phyloP scores from a whole-genome alignment of 1,140 invertebrate species.

The Drosophila burlai region DNA sequence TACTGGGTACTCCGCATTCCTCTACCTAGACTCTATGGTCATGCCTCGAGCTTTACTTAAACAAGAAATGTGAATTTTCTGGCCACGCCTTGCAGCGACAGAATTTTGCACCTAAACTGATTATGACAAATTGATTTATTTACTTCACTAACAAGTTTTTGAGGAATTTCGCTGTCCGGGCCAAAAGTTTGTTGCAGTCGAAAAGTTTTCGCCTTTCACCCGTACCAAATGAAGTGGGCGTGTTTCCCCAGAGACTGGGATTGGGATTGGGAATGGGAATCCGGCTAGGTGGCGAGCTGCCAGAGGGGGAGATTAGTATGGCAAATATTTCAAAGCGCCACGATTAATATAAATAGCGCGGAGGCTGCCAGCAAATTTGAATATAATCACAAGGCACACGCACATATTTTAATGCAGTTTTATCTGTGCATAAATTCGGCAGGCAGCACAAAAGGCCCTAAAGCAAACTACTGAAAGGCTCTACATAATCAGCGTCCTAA shows the following conservation, averaged over 20 bases:
- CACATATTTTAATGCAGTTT: slow-evolving; percentile 74
- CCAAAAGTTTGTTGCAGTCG: slow-evolving; percentile 68
- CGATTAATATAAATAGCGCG: slow-evolving; percentile 73
- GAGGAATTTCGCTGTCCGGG: slow-evolving; percentile 66
- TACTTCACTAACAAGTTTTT: slow-evolving; percentile 84
- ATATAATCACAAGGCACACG: slow-evolving; percentile 69
- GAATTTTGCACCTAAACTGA: slow-evolving; percentile 83
- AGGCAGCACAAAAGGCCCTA: slow-evolving; percentile 9
- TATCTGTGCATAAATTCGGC: slow-evolving; percentile 68
- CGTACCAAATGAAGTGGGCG: slow-evolving; percentile 71
- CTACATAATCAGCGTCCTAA: slow-evolving; percentile 76
- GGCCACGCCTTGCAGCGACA: slow-evolving; percentile 67
- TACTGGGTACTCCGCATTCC: slow-evolving; percentile 13
- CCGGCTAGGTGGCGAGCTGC: background rate
- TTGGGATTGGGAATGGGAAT: background rate
- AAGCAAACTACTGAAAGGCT: slow-evolving; percentile 48
- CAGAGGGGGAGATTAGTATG: slow-evolving; percentile 60
- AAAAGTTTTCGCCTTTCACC: slow-evolving; percentile 57
- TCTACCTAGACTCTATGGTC: background rate
- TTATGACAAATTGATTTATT: slow-evolving; percentile 85
- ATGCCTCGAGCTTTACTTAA: slow-evolving; percentile 25
- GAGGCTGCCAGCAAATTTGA: slow-evolving; percentile 62
- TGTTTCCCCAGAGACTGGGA: slow-evolving; percentile 10
- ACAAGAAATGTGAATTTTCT: slow-evolving; percentile 69
- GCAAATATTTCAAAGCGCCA: slow-evolving; percentile 67